phyloP scores from a whole-genome alignment of 2,888 invertebrate species.

The Disparrhopalites patrizii region DNA sequence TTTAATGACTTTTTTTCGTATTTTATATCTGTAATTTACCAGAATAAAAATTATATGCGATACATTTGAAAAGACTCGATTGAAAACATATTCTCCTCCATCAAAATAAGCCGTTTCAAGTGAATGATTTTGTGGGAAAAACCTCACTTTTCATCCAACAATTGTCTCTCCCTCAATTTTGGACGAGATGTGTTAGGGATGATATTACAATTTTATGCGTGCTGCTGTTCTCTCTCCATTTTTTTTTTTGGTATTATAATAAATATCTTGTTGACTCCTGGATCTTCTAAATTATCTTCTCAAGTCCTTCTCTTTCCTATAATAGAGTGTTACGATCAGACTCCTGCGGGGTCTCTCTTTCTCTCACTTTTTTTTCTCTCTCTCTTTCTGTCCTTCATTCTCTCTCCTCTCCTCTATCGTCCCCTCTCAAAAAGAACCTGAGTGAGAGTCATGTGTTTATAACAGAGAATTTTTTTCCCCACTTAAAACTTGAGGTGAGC shows the following conservation, averaged over 20 bases:
- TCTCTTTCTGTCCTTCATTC: constrained; percentile 1
- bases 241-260: too few relatives aligned
- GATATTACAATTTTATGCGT: constrained; percentile 20
- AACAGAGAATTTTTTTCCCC: constrained; percentile 1
- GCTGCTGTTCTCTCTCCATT: constrained; percentile 29
- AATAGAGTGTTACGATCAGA: too few relatives aligned
- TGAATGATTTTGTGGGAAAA: neutral
- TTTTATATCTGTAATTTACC: too few relatives aligned
- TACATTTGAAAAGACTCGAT: too few relatives aligned
- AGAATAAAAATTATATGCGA: neutral
- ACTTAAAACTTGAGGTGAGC: neutral
- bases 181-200: neutral
- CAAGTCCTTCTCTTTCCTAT: too few relatives aligned
- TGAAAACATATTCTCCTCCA: too few relatives aligned
- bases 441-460: neutral
- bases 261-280: constrained; percentile 30
- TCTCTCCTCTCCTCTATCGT: neutral
- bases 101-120: too few relatives aligned
- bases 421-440: neutral
- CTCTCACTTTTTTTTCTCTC: too few relatives aligned
- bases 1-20: too few relatives aligned
- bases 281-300: too few relatives aligned
- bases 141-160: neutral
- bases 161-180: neutral
- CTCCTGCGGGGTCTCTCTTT: too few relatives aligned